A percentile compares a stretch with the other conserved stretches of the same genome.
Conservation (phyloP, 1,140 invertebrate genomes). For the Psilanteris sp. region DNA sequence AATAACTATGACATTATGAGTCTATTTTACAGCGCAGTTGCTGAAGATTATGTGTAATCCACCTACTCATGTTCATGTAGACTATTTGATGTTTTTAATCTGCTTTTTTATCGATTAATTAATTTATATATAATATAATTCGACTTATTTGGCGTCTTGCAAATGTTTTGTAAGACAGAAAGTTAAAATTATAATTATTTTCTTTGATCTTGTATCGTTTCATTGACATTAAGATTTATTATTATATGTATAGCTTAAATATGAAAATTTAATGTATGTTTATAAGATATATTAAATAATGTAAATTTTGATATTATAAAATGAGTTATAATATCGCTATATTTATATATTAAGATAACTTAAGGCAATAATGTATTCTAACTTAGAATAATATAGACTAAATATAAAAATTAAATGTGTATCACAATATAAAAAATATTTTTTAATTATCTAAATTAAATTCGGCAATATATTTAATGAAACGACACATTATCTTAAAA, state of each 20-base stretch:
- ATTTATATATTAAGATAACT: too few species aligned
- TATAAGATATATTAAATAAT: too few species aligned
- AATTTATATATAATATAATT: slow-evolving; percentile 37
- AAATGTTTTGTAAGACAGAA: background rate
- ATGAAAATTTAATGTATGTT: too few species aligned
- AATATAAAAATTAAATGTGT: too few species aligned
- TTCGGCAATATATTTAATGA: background rate
- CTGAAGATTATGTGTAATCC: slow-evolving; percentile 39
- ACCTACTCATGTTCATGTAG: slow-evolving; percentile 49
- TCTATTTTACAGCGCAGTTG: slow-evolving; percentile 55
- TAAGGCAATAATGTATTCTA: too few species aligned
- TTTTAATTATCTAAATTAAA: too few species aligned
- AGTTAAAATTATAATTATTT: slow-evolving; percentile 11
- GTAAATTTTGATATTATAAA: too few species aligned
- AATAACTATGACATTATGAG: slow-evolving; percentile 52
- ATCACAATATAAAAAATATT: too few species aligned
- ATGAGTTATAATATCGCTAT: too few species aligned
- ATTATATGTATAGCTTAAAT: too few species aligned
- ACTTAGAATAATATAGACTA: too few species aligned
- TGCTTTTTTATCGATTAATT: slow-evolving; percentile 20
- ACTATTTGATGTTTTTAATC: slow-evolving; percentile 37
- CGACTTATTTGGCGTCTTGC: slow-evolving; percentile 43
- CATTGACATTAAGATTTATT: background rate
- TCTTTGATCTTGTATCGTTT: slow-evolving; percentile 2
- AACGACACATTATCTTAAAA: background rate